phyloP scores from a whole-genome alignment of 2,888 invertebrate species.

The Nomada fucata region DNA sequence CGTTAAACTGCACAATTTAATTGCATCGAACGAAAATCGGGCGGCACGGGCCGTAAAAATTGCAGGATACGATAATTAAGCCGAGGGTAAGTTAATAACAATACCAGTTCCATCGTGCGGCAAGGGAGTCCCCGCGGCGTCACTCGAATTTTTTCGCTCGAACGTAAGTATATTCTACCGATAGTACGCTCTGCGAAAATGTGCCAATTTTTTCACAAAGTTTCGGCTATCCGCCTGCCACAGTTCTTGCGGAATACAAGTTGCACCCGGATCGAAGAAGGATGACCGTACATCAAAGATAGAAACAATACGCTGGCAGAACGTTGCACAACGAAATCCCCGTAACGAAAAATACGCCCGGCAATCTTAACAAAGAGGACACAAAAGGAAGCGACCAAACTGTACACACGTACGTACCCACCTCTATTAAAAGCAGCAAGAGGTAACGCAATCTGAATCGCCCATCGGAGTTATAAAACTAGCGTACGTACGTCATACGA shows the following conservation, averaged over 20 bases:
- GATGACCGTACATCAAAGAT: too few relatives aligned
- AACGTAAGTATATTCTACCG: not conserved
- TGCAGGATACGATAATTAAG: slow-evolving; percentile 57
- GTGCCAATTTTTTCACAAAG: too few relatives aligned
- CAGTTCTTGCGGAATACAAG: too few relatives aligned
- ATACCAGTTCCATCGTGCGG: slow-evolving; percentile 34
- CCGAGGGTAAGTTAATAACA: slow-evolving; percentile 52
- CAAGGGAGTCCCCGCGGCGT: not conserved
- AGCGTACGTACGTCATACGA: not conserved
- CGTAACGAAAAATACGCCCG: too few relatives aligned
- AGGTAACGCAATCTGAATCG: not conserved
- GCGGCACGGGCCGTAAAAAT: slow-evolving; percentile 42
- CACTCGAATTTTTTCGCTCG: slow-evolving; percentile 3
- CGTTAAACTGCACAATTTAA: slow-evolving; percentile 54
- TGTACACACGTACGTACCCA: not conserved
- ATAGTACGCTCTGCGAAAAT: too few relatives aligned
- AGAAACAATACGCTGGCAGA: too few relatives aligned
- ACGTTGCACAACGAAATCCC: too few relatives aligned
- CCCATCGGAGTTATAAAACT: not conserved
- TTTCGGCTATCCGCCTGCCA: too few relatives aligned
- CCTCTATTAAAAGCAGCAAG: too few relatives aligned
- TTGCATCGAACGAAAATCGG: slow-evolving; percentile 32
- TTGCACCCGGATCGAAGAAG: too few relatives aligned
- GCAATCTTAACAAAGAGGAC: not conserved
- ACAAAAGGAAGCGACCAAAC: not conserved